These are phyloP conservation scores for Rapana venosa DNA, from an alignment of 2,888 invertebrate genomes.

Conservation along the genomic window DNA sequence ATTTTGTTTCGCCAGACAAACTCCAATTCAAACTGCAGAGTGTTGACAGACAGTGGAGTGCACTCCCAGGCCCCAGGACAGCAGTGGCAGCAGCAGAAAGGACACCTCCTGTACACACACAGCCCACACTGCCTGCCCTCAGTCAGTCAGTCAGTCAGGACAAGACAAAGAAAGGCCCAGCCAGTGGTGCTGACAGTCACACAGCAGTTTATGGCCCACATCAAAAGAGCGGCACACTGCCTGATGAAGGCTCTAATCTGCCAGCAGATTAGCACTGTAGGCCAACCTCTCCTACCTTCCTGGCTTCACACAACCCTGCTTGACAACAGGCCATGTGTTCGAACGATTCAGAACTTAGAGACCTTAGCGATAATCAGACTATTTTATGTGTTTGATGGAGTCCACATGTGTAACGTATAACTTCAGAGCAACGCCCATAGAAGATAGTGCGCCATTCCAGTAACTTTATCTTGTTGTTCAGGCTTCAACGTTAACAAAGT, in stretches of 20 bases:
- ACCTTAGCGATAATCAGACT: too few species aligned
- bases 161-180: not conserved
- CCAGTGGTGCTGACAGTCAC: not conserved
- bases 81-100: not conserved
- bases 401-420: too few species aligned
- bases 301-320: too few species aligned
- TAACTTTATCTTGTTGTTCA: too few species aligned
- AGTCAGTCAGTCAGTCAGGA: not conserved
- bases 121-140: not conserved
- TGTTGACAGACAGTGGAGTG: constrained; percentile 17
- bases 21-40: too few species aligned
- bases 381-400: too few species aligned
- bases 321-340: too few species aligned
- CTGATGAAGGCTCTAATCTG: constrained; percentile 23
- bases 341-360: too few species aligned
- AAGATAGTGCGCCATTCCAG: too few species aligned
- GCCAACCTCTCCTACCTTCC: not conserved
- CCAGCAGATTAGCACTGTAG: not conserved
- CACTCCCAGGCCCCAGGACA: not conserved
- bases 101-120: not conserved
- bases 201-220: constrained; percentile 25
- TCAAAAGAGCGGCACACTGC: constrained; percentile 10
- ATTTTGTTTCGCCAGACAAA: too few species aligned
- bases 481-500: too few species aligned
- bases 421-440: too few species aligned